phyloP scores from a whole-genome alignment of 2,888 invertebrate genomes.

The Hypercompe scribonia region DNA sequence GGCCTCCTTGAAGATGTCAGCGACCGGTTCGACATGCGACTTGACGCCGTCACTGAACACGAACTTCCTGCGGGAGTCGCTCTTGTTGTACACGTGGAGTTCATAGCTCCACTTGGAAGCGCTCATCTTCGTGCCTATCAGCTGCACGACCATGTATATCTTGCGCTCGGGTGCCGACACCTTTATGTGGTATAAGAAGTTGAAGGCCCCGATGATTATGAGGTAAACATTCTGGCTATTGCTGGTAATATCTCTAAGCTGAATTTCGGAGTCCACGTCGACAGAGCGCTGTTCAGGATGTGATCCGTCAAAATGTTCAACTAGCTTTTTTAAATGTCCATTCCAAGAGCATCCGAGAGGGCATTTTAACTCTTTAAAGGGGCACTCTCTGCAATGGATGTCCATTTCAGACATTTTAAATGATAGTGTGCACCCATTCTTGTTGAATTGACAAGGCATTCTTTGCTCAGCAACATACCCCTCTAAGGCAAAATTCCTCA shows the following conservation, averaged over 20 bases:
- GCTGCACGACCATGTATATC: slow-evolving; percentile 67
- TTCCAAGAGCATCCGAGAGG: slow-evolving; percentile 67
- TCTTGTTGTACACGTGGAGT: slow-evolving; percentile 73
- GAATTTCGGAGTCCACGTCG: slow-evolving; percentile 66
- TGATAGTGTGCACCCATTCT: slow-evolving; percentile 63
- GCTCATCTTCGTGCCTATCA: slow-evolving; percentile 65
- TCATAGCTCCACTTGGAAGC: slow-evolving; percentile 75
- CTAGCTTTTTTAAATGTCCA: slow-evolving; percentile 67
- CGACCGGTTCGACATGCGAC: slow-evolving; percentile 49
- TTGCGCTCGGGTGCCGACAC: slow-evolving; percentile 49
- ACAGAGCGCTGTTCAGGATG: slow-evolving; percentile 58
- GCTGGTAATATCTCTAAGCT: slow-evolving; percentile 48
- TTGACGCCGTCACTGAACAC: slow-evolving; percentile 60
- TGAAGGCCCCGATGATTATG: slow-evolving; percentile 57
- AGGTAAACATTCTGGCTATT: slow-evolving; percentile 57
- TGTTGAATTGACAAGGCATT: slow-evolving; percentile 58
- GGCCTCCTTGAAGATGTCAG: slow-evolving; percentile 53
- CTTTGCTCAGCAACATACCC: slow-evolving; percentile 54
- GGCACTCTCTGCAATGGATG: slow-evolving; percentile 67
- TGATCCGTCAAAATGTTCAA: slow-evolving; percentile 60
- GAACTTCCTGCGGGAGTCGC: slow-evolving; percentile 65
- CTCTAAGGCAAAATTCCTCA: slow-evolving; percentile 67
- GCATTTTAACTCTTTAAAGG: slow-evolving; percentile 65
- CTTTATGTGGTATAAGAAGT: slow-evolving; percentile 68
- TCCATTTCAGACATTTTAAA: slow-evolving; percentile 60